Evolutionary conservation across 23 tunicate species (phyloP), one percentile per base, ranked within the genome.

Genomic region (Trididemnum clinides): DNA sequence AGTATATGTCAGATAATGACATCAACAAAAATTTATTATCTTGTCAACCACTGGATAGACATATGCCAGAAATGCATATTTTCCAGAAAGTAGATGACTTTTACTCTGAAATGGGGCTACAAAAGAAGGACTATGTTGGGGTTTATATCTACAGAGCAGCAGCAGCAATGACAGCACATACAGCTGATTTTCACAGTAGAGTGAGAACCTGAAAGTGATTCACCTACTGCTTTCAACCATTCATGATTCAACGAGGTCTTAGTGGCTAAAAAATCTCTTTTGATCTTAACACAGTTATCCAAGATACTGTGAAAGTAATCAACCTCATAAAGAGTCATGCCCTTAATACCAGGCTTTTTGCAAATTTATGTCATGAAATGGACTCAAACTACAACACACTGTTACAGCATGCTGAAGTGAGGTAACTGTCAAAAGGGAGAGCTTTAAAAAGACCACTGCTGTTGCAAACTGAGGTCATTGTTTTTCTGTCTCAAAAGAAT

Each of bases 281-380:
- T 63, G 22, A 63, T 63, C 23, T 63, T n/a, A 12, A 63, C n/a
- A 5, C 71, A 15, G 23, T 63, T 63, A n/a, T 63, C 21, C 87
- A 82, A 69, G 87, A 82, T 82, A 78, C 78, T 82, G 87, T 66
- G 33, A 82, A 82, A 82, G 63, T 82, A 32, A 66, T 82, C 49
- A 23, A 63, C 71, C n/a, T 63, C 71, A 66, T 82, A 5, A 66
- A 82, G 33, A 82, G 87, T 36, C 80, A 72, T 39, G 59, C 87
- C 26, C 87, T 82, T 20, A 82, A 82, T 82, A 35, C 85, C 87
- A 3, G 79, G n/a, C n/a, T n/a, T n/a, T n/a, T n/a, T n/a, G n/a
- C n/a, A n/a, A n/a, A n/a, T n/a, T n/a, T n/a, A n/a, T n/a, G n/a
- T n/a, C n/a, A n/a, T n/a, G n/a, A n/a, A n/a, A n/a, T n/a, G n/a